Conservation (phyloP, 2,888 invertebrate species). For the Yponomeuta plumbellus region DNA sequence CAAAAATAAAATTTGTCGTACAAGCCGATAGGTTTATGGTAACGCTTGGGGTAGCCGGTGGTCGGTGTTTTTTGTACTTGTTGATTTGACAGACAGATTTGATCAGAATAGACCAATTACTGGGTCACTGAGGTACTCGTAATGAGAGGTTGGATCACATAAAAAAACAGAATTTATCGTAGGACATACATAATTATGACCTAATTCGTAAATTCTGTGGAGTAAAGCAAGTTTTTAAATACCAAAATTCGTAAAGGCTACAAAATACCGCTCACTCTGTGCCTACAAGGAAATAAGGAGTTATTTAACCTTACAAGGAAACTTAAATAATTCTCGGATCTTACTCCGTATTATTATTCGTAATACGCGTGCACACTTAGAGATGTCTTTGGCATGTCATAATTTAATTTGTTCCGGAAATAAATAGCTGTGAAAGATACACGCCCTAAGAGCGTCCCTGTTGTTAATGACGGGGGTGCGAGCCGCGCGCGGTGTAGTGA, state of each 20-base stretch:
- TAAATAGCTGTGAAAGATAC: slow-evolving; percentile 3
- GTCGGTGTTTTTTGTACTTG: slow-evolving; percentile 22
- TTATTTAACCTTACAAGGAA: neutral
- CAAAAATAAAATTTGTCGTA: slow-evolving; percentile 75
- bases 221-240: neutral
- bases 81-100: neutral
- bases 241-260: neutral
- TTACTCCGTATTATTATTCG: neutral
- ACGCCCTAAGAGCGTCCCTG: neutral
- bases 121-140: too few relatives aligned
- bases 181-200: neutral
- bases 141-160: too few relatives aligned
- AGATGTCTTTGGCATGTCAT: neutral
- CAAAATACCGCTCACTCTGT: neutral
- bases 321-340: neutral
- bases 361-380: neutral
- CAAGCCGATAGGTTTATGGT: slow-evolving; percentile 71
- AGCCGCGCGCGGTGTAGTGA: slow-evolving; percentile 16
- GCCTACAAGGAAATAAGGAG: too few relatives aligned
- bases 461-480: neutral
- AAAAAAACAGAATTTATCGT: too few relatives aligned
- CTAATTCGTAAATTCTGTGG: neutral
- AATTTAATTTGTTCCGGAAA: slow-evolving; percentile 6
- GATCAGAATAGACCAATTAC: too few relatives aligned
- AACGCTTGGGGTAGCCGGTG: slow-evolving; percentile 61